These are phyloP conservation scores for Hyphantria cunea DNA, from an alignment of 1,140 invertebrate species.

Conservation along the genomic window DNA sequence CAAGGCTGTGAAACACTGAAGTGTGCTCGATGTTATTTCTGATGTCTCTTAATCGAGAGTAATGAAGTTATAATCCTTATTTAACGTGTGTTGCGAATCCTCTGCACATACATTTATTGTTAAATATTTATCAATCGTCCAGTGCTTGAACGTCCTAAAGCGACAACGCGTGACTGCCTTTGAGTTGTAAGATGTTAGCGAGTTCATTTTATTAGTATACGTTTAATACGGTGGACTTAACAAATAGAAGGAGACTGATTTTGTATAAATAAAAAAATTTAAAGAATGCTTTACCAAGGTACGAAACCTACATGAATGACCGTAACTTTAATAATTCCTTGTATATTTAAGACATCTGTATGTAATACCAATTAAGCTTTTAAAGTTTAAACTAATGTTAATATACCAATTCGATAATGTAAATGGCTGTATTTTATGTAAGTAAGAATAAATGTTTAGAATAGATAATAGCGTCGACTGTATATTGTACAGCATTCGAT, in stretches of 20 bases:
- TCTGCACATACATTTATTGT: constrained; percentile 30
- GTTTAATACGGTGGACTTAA: constrained; percentile 52
- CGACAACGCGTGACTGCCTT: constrained; percentile 49
- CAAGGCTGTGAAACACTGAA: constrained; percentile 72
- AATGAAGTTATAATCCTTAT: constrained; percentile 33
- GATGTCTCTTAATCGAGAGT: constrained; percentile 24
- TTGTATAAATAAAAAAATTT: constrained; percentile 67
- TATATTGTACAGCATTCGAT: constrained; percentile 71
- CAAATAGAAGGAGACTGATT: constrained; percentile 81
- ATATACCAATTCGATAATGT: constrained; percentile 69
- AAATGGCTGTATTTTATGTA: constrained; percentile 71
- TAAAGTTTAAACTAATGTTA: constrained; percentile 33
- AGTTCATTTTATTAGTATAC: constrained; percentile 48
- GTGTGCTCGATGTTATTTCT: constrained; percentile 50
- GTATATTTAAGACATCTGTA: constrained; percentile 33
- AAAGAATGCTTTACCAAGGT: constrained; percentile 64
- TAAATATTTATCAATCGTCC: constrained; percentile 57
- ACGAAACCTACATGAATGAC: constrained; percentile 50
- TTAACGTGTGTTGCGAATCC: constrained; percentile 22
- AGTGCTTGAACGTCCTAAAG: constrained; percentile 58
- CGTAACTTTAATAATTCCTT: constrained; percentile 45
- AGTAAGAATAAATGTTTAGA: constrained; percentile 51
- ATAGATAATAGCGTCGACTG: constrained; percentile 57
- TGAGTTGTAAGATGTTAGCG: constrained; percentile 45
- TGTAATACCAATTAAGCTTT: constrained; percentile 33